Evolutionary conservation across 2,797 vertebrate genomes (phyloP).

Genomic region (Sebastes nivosus): DNA sequence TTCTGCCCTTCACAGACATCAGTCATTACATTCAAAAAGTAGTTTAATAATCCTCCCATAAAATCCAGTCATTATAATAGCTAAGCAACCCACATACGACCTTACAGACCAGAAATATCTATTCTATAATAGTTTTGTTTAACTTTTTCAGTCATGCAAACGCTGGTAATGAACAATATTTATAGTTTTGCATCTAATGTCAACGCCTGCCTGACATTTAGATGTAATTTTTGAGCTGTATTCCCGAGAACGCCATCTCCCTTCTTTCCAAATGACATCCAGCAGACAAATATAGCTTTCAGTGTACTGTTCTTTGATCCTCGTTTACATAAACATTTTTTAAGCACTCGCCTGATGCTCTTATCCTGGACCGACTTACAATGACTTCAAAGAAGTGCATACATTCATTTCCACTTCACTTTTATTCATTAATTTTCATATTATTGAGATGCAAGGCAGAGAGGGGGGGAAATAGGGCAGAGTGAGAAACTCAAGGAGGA

Average conservation of each 20-base stretch:
- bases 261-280: slow-evolving; percentile 30
- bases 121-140: not conserved
- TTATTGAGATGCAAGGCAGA: slow-evolving; percentile 28
- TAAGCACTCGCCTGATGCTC: slow-evolving; percentile 21
- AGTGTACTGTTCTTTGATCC: slow-evolving; percentile 41
- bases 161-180: not conserved
- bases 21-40: not conserved
- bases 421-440: slow-evolving; percentile 46
- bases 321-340: slow-evolving; percentile 51
- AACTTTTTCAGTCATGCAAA: not conserved
- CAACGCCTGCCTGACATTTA: not conserved
- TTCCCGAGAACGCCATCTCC: not conserved
- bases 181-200: not conserved
- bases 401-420: slow-evolving; percentile 45
- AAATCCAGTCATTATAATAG: slow-evolving; percentile 5
- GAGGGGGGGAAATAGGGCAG: slow-evolving; percentile 12
- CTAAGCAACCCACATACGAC: not conserved
- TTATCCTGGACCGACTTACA: slow-evolving; percentile 46
- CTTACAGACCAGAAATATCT: not conserved
- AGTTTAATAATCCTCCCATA: slow-evolving; percentile 9
- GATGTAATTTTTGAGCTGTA: slow-evolving; percentile 8
- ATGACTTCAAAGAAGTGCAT: slow-evolving; percentile 61
- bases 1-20: slow-evolving; percentile 17
- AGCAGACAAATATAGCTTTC: slow-evolving; percentile 35
- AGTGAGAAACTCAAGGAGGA: not conserved